Evolutionary conservation across 1,140 invertebrate genomes (phyloP), one percentile per base, ranked within the genome.

Genomic region (Diabrotica virgifera): DNA sequence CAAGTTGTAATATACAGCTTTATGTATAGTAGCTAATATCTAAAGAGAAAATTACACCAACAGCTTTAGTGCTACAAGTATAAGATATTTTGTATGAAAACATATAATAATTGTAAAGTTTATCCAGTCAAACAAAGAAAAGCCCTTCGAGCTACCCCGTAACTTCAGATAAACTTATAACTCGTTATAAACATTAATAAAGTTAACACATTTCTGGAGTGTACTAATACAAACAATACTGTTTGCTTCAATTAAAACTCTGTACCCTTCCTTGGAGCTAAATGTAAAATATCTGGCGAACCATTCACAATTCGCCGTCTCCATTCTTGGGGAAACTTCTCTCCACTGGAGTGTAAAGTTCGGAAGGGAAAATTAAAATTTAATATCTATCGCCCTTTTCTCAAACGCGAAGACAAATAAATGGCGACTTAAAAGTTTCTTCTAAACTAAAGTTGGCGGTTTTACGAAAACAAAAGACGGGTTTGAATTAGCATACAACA

Each of bases 361-460:
- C 14, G 40, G 37, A 54, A 12, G 36, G 64, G 36, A 54, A 71
- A 71, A 71, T 71, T 69, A 71, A 71, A 71, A 66, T 71, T 71
- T 69, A 71, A 71, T 71, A 69, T 69, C 69, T 65, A 66, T 65
- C 58, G 57, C 62, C 58, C 35, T 63, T 61, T 65, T 60, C 59
- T 59, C 52, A n/a, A 58, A 38, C 63, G 13, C 53, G 59, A 53
- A 55, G 56, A 67, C 61, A 70, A 70, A 65, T 65, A 66, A 69
- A 66, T 55, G 61, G 37, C 24, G 52, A 37, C 57, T 62, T 66
- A 59, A 59, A 63, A 66, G 38, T 70, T 70, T 70, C 64, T 37
- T 12, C 52, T 40, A 36, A 63, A 66, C 55, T 46, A 63, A 62
- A 70, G 52, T 64, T 63, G 35, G 36, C 59, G n/a, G 50, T 63